Evolutionary conservation across 2,888 invertebrate species (phyloP).

Genomic region (Heliconius sara): DNA sequence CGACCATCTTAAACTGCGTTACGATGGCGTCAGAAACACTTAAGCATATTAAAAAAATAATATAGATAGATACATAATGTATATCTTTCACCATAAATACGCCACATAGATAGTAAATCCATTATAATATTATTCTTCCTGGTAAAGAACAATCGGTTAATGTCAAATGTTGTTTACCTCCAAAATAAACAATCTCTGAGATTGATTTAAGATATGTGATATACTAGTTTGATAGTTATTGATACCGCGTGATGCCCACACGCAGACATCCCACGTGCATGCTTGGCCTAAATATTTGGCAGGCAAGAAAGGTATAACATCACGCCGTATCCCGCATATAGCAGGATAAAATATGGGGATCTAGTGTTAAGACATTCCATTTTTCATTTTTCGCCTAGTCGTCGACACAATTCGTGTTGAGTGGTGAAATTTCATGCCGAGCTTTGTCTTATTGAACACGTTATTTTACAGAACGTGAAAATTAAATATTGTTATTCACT

Average conservation of each 20-base stretch:
- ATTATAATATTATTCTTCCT: background rate
- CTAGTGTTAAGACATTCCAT: no score
- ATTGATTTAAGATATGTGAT: conserved; percentile 43
- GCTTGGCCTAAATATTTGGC: conserved; percentile 39
- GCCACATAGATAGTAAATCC: background rate
- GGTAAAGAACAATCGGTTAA: conserved; percentile 31
- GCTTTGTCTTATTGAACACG: no score
- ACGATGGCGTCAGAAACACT: background rate
- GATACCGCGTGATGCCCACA: conserved; percentile 36
- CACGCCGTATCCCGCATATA: no score
- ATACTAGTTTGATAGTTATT: conserved; percentile 34
- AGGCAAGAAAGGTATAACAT: background rate
- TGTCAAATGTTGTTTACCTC: conserved; percentile 45
- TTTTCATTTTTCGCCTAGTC: no score
- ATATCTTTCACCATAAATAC: background rate
- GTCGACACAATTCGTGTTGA: no score
- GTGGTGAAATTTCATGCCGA: no score
- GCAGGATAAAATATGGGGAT: no score
- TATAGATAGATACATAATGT: background rate
- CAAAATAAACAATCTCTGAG: conserved; percentile 42
- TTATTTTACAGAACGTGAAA: no score
- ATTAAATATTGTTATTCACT: no score
- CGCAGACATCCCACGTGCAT: conserved; percentile 38
- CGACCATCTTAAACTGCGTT: background rate
- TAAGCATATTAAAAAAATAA: background rate